These are phyloP conservation scores for Helicolenus hilgendorfi DNA, from an alignment of 2,797 vertebrate species.

Conservation along the genomic window DNA sequence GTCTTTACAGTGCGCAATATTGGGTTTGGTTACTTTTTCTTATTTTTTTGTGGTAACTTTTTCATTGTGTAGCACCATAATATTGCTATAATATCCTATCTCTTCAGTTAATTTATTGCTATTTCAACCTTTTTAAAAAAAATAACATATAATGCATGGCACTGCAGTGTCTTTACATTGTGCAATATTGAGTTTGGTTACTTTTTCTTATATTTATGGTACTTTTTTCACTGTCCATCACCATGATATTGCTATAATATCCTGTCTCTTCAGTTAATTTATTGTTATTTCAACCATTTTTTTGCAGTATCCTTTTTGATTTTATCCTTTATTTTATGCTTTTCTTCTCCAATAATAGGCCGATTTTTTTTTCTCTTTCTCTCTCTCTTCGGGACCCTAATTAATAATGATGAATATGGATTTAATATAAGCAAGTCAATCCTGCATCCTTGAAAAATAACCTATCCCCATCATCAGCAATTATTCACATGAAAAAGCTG, in stretches of 20 bases:
- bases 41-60: neutral
- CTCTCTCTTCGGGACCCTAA: too few species aligned
- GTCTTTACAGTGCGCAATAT: neutral
- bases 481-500: neutral
- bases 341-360: neutral
- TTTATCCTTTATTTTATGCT: neutral
- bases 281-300: neutral
- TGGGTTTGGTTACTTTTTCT: too few species aligned
- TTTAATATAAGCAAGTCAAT: neutral
- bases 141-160: too few species aligned
- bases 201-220: neutral
- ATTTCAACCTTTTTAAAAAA: too few species aligned
- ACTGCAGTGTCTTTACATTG: too few species aligned
- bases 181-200: neutral
- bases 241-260: too few species aligned
- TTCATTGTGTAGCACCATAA: too few species aligned
- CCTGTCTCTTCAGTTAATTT: neutral
- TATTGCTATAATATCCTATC: accelerated
- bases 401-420: neutral
- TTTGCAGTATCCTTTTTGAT: neutral
- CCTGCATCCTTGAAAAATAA: neutral
- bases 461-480: neutral
- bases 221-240: neutral
- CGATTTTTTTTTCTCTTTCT: too few species aligned
- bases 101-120: neutral